These are phyloP conservation scores for Gymnodraco acuticeps DNA, from an alignment of 2,797 vertebrate genomes.

Conservation along the genomic window DNA sequence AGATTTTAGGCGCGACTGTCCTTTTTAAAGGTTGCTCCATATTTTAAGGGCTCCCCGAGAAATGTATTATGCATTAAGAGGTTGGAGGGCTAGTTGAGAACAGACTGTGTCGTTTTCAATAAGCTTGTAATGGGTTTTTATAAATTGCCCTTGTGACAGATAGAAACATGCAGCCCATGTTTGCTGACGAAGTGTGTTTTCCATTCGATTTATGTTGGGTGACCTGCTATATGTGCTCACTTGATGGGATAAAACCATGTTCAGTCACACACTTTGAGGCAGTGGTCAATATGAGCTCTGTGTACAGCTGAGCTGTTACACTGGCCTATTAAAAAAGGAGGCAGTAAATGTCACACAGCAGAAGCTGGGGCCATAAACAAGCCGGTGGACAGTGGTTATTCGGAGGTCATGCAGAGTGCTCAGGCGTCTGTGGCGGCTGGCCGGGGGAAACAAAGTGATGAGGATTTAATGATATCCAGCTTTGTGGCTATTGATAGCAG, in stretches of 20 bases:
- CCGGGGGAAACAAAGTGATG: slow-evolving; percentile 83
- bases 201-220: slow-evolving; percentile 36
- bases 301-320: slow-evolving; percentile 71
- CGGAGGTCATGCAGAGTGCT: slow-evolving; percentile 81
- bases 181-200: slow-evolving; percentile 61
- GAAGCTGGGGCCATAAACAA: slow-evolving; percentile 76
- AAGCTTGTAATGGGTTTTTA: slow-evolving; percentile 22
- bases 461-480: slow-evolving; percentile 89
- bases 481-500: slow-evolving; percentile 86
- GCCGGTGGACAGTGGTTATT: slow-evolving; percentile 78
- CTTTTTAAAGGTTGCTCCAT: not conserved
- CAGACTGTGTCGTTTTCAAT: not conserved
- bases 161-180: slow-evolving; percentile 23
- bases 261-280: slow-evolving; percentile 57
- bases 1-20: no score
- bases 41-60: not conserved
- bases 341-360: slow-evolving; percentile 72
- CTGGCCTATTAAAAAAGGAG: slow-evolving; percentile 72
- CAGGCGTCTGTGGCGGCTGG: slow-evolving; percentile 74
- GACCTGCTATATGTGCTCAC: slow-evolving; percentile 52
- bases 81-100: not conserved
- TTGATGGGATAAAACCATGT: slow-evolving; percentile 63
- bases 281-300: slow-evolving; percentile 69
- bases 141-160: slow-evolving; percentile 30
- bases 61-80: not conserved